Percentiles rank a stretch among this genome's conserved stretches.
phyloP scores from a whole-genome alignment of 2,797 vertebrate species.

The Loris lydekkerianus region DNA sequence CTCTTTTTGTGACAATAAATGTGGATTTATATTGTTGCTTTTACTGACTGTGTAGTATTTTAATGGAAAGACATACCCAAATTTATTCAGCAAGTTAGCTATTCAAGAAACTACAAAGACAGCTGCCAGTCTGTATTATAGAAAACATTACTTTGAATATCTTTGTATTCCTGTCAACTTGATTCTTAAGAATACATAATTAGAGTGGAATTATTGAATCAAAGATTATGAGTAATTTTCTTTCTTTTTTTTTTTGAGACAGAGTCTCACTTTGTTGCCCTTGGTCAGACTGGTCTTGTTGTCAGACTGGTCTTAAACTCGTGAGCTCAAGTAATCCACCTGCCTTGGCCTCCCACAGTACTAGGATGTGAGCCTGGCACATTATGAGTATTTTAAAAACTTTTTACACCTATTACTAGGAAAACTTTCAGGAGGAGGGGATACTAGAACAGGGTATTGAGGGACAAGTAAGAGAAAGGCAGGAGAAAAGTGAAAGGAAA shows the following conservation, averaged over 20 bases:
- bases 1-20: slow-evolving; percentile 9
- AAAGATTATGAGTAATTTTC: neutral
- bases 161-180: neutral
- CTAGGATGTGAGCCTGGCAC: too few relatives aligned
- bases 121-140: neutral
- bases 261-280: too few relatives aligned
- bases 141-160: neutral
- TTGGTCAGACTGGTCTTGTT: too few relatives aligned
- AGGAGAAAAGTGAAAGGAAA: neutral
- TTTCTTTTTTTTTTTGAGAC: too few relatives aligned
- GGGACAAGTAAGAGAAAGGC: neutral
- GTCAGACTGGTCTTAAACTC: too few relatives aligned
- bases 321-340: too few relatives aligned
- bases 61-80: neutral
- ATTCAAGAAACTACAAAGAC: neutral
- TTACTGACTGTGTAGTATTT: neutral
- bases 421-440: neutral
- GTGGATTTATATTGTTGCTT: neutral
- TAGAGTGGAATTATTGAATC: slow-evolving; percentile 11
- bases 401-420: neutral
- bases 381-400: neutral
- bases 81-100: neutral
- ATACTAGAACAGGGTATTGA: neutral
- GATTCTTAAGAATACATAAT: neutral
- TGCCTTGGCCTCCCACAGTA: too few relatives aligned